These are phyloP conservation scores for Creontiades dilutus DNA, from an alignment of 2,888 invertebrate species.

Conservation along the genomic window DNA sequence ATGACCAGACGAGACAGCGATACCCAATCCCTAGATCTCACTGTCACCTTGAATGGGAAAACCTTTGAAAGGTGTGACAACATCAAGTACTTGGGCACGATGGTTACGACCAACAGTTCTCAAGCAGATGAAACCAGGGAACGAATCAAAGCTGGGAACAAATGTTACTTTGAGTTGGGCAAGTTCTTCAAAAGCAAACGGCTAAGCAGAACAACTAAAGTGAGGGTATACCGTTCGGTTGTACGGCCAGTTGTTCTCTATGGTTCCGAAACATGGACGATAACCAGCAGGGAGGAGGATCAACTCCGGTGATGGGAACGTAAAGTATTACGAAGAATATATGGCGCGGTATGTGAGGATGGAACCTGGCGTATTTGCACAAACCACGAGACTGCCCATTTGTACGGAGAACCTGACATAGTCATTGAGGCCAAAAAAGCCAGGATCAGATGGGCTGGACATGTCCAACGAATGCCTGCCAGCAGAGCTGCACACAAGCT, in stretches of 20 bases:
- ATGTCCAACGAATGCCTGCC: background rate
- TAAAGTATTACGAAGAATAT: too few relatives aligned
- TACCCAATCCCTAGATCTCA: background rate
- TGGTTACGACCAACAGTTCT: background rate
- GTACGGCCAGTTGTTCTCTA: background rate
- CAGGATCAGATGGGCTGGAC: background rate
- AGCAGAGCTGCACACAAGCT: background rate
- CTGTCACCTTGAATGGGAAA: background rate
- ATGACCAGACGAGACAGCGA: background rate
- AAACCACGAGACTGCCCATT: too few relatives aligned
- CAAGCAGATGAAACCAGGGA: constrained; percentile 17
- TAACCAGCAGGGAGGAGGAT: background rate
- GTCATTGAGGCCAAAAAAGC: background rate
- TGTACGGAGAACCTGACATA: background rate
- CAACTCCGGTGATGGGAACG: background rate
- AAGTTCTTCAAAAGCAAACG: background rate
- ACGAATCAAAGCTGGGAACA: background rate
- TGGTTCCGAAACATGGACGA: background rate
- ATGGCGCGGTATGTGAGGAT: too few relatives aligned
- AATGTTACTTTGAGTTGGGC: background rate
- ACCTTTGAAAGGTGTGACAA: background rate
- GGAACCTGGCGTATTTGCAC: too few relatives aligned
- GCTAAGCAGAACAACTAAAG: background rate
- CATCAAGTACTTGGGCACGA: background rate
- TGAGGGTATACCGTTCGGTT: too few relatives aligned